Conservation (phyloP, 2,888 invertebrate species). For the Nipponacmea schrenckii region DNA sequence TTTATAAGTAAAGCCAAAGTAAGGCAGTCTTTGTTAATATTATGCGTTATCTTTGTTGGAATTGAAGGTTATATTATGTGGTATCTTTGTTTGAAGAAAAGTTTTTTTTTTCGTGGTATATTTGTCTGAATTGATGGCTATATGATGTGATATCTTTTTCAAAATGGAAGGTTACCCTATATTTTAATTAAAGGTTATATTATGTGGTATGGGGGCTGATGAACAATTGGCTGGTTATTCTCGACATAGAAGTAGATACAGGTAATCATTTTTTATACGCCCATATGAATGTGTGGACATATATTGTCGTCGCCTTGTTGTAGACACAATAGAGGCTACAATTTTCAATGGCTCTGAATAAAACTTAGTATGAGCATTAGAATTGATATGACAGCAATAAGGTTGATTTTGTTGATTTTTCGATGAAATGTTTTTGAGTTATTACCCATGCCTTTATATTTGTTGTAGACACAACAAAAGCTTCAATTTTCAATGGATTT, state of each 20-base stretch:
- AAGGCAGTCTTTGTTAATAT: constrained; percentile 8
- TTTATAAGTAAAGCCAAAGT: constrained; percentile 61
- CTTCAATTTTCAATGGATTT: too few species aligned
- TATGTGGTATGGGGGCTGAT: constrained; percentile 96
- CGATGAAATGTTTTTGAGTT: too few species aligned
- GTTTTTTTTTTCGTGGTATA: neutral
- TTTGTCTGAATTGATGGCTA: neutral
- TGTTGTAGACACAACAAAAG: too few species aligned
- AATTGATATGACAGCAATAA: too few species aligned
- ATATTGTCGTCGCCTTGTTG: too few species aligned
- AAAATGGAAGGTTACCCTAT: too few species aligned
- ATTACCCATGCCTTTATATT: too few species aligned
- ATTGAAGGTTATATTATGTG: neutral
- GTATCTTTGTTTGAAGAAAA: neutral
- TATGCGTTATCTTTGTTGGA: neutral
- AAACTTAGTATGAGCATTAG: too few species aligned
- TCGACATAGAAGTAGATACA: constrained; percentile 80
- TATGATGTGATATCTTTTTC: neutral
- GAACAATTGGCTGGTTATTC: constrained; percentile 96
- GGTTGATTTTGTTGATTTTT: too few species aligned
- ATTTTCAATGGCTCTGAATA: too few species aligned
- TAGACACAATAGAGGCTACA: too few species aligned
- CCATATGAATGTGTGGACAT: too few species aligned
- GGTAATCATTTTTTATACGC: constrained; percentile 41
- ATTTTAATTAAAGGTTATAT: constrained; percentile 73